Evolutionary conservation across 2,888 invertebrate genomes (phyloP), one percentile per base, ranked within the genome.

Genomic region (Campaea margaritaria): DNA sequence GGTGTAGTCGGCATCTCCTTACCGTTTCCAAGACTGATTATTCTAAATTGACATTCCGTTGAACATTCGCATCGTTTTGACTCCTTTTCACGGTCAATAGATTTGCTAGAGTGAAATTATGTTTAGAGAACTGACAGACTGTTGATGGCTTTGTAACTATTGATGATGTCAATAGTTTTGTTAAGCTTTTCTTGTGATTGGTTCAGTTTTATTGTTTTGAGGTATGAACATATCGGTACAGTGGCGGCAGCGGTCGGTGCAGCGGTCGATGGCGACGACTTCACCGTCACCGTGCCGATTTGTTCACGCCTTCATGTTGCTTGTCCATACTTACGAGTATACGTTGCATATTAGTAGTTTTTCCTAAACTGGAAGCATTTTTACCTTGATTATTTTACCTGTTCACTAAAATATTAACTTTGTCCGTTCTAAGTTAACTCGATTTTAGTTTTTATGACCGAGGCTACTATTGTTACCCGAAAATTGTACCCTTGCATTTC

Each of bases 1-100:
- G 62, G 51, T 68, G 56, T 60, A 68, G 68, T 75, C 70, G 70
- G 76, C 80, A 76, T 79, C 75, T 78, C 68, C 8, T 31, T 83
- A 83, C 85, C 85, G 85, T 85, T 76, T 83, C 83, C 83, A 92
- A 91, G 92, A 92, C 92, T 92, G 92, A 92, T 88, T 89, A 85
- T 85, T 86, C 90, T 87, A 90, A 92, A 91, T 91, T 90, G 78
- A 83, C 90, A 90, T 90, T 91, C 89, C 89, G 78, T 65, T 67
- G 68, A 72, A 72, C 78, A 77, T 81, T 82, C 76, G 69, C 66
- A 65, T 60, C 64, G 58, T 68, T 70, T 67, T 64, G 67, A 69
- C 71, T 65, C 61, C 41, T 69, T 72, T 67, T 70, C 68, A 69
- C 63, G 60, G 67, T 67, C 70, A 68, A 72, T 81, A 77, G 75